A percentile compares a stretch with the other conserved stretches of the same genome.
These are phyloP conservation scores for Anguilla pacifica DNA, from an alignment of 2,797 vertebrate species.

Conservation along the genomic window DNA sequence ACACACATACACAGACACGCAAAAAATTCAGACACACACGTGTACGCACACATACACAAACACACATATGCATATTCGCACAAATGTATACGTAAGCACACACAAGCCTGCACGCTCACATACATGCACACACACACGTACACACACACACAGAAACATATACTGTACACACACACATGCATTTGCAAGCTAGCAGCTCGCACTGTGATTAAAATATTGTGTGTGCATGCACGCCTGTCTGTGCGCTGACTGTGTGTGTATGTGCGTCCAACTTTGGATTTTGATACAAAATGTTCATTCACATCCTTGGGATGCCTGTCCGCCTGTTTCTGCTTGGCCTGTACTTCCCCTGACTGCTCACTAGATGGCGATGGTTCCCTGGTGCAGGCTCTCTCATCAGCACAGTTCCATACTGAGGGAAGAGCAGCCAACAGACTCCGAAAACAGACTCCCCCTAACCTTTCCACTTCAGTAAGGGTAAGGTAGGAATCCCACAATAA, in stretches of 20 bases:
- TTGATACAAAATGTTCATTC: neutral
- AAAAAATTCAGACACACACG: neutral
- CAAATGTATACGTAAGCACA: neutral
- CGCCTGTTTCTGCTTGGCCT: neutral
- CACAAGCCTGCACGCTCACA: neutral
- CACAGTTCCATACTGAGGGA: neutral
- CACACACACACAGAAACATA: too few relatives aligned
- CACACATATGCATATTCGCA: neutral
- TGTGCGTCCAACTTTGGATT: neutral
- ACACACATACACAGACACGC: too few relatives aligned
- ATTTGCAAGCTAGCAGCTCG: neutral
- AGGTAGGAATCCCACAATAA: neutral
- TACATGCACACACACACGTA: neutral
- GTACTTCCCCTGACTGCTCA: neutral
- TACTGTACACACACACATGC: neutral
- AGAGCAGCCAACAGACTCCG: neutral
- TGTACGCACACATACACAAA: neutral
- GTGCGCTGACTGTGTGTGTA: neutral
- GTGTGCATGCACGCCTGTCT: too few relatives aligned
- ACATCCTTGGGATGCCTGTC: neutral
- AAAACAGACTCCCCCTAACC: neutral
- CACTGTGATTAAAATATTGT: neutral
- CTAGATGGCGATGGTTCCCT: conserved; percentile 10
- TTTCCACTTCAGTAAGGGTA: neutral
- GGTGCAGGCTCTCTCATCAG: neutral